A percentile compares a stretch with the other conserved stretches of the same genome.
These are phyloP conservation scores for Nezara viridula DNA, from an alignment of 2,888 invertebrate genomes.

Conservation along the genomic window DNA sequence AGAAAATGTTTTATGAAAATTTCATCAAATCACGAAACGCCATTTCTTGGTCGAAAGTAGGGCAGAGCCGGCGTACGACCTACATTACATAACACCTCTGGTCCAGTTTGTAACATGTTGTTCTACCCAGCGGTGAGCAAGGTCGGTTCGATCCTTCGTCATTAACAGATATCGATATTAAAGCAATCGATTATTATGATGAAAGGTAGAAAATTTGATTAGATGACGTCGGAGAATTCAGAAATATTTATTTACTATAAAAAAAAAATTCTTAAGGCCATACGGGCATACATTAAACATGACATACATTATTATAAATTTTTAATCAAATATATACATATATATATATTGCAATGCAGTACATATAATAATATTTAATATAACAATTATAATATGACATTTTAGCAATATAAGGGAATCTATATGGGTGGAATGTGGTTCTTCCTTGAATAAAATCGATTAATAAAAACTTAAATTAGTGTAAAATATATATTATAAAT, in stretches of 20 bases:
- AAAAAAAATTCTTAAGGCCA: not conserved
- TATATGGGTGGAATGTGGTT: no score
- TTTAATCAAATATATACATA: no score
- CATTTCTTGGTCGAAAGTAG: constrained; percentile 38
- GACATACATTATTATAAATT: no score
- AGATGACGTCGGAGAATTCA: not conserved
- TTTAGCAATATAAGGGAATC: no score
- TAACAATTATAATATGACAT: no score
- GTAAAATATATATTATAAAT: no score
- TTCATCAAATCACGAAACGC: constrained; percentile 46
- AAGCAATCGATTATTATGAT: not conserved
- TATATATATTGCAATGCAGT: no score
- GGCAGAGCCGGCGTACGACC: constrained; percentile 16
- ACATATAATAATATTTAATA: no score
- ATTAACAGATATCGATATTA: not conserved
- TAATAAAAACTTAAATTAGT: no score
- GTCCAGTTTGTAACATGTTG: constrained; percentile 45
- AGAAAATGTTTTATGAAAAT: not conserved
- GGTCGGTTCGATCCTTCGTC: not conserved
- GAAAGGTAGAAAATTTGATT: not conserved
- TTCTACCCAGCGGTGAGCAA: not conserved
- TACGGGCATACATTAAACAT: no score
- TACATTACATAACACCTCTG: constrained; percentile 20
- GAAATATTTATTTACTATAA: not conserved
- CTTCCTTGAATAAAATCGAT: no score